A percentile compares a stretch with the other conserved stretches of the same genome.
Evolutionary conservation across 2,888 invertebrate species (phyloP).

Genomic region (Tortricodes alternella): DNA sequence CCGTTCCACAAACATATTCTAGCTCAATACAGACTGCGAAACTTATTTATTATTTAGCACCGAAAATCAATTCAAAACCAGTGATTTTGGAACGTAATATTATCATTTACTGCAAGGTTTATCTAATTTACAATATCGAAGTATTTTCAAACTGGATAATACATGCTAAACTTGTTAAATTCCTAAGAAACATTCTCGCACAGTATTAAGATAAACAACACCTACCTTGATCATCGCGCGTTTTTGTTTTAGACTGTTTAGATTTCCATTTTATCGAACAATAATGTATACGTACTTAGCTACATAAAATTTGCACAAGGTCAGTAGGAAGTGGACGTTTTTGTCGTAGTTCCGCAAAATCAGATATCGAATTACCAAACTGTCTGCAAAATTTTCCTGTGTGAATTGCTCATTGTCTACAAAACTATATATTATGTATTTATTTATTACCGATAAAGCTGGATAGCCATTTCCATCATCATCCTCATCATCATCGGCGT

Average conservation of each 20-base stretch:
- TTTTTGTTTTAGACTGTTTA: conserved; percentile 6
- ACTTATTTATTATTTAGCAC: conserved; percentile 47
- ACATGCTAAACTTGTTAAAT: neutral
- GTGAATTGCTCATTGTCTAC: neutral
- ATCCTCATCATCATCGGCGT: too few species aligned
- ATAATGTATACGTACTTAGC: conserved; percentile 7
- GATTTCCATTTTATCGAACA: conserved; percentile 23
- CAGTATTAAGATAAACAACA: neutral
- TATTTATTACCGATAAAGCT: conserved; percentile 7
- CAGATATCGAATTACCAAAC: conserved; percentile 26
- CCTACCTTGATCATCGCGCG: conserved; percentile 4
- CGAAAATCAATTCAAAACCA: conserved; percentile 4
- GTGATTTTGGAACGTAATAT: neutral
- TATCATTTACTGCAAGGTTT: too few species aligned
- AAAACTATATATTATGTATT: neutral
- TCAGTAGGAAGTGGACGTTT: conserved; percentile 27
- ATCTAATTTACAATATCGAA: too few species aligned
- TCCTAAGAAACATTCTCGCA: neutral
- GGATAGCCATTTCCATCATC: neutral
- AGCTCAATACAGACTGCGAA: conserved; percentile 54
- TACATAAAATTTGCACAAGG: conserved; percentile 26
- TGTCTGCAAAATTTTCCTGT: conserved; percentile 13
- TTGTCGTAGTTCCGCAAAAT: conserved; percentile 21
- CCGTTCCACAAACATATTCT: conserved; percentile 59
- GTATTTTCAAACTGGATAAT: too few species aligned